Evolutionary conservation across 2,797 vertebrate species (phyloP).

Genomic region (Prionace glauca): DNA sequence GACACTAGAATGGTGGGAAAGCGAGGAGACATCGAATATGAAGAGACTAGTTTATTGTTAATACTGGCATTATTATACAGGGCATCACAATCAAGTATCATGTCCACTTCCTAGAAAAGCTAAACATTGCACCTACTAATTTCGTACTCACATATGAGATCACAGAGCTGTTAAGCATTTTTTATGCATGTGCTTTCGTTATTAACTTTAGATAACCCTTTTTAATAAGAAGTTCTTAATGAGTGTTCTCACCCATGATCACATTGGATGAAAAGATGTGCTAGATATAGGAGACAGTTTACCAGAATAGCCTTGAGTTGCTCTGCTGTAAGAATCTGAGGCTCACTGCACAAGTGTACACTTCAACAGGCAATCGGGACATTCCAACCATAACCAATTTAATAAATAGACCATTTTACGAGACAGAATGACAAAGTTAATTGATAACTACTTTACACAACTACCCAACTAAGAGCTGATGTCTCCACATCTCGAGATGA

Average conservation of each 20-base stretch:
- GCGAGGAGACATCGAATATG: background rate
- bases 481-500: background rate
- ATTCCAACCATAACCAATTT: background rate
- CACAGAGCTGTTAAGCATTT: background rate
- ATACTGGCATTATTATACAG: background rate
- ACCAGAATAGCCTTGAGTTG: background rate
- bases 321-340: background rate
- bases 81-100: background rate
- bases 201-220: background rate
- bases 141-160: background rate
- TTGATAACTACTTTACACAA: background rate
- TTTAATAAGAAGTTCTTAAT: background rate
- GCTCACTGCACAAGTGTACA: background rate
- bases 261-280: background rate
- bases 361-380: background rate
- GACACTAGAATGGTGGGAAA: background rate
- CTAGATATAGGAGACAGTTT: background rate
- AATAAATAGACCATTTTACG: background rate
- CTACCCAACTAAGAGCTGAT: background rate
- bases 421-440: background rate
- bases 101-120: background rate
- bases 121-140: background rate
- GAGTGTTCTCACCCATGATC: background rate
- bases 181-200: background rate
- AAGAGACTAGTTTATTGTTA: background rate